Evolutionary conservation across 2,888 invertebrate genomes (phyloP), one percentile per base, ranked within the genome.

Genomic region (Dasypogon diadema): DNA sequence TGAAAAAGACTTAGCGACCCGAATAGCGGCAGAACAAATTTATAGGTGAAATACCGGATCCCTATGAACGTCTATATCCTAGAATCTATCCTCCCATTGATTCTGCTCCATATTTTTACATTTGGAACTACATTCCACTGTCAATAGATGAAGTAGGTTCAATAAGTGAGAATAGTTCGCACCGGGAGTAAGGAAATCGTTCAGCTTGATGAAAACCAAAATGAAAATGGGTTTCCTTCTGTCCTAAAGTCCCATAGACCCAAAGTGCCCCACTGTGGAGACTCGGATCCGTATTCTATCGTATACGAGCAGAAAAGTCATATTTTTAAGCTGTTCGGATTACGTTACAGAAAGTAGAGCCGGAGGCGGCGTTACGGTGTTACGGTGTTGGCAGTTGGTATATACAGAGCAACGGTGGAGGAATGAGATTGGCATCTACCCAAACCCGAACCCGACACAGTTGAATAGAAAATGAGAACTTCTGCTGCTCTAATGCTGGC

Each of bases 181-280:
- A 22, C 14, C 18, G 12, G 63, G 10, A 63, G 63, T n/a, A 21
- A 51, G 18, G 63, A 24, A 22, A 46, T 22, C 24, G 46, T 6
- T 42, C 46, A 46, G 46, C 2, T 8, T 21, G 22, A 65, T 46
- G 65, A 24, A 48, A 65, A 46, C 24, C 65, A 46, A 65, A 65
- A 65, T 46, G 46, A 65, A 65, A 65, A 65, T 65, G 46, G 65
- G 65, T 65, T 60, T 60, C 60, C 60, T 60, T 60, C 60, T 60
- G 16, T 21, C 51, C 51, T 18, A 51, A 51, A 51, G 18, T 51
- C 16, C 51, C 51, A 51, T 51, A 51, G 51, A 51, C 51, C 16
- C 16, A 2, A 21, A 16, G 16, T 51, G 51, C 1, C 18, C 46
- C 14, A 46, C 8, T n/a, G n/a, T n/a, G n/a, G n/a, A n/a, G n/a